phyloP scores from a whole-genome alignment of 2,113 vertebrate species.

The Azemiops feae region DNA sequence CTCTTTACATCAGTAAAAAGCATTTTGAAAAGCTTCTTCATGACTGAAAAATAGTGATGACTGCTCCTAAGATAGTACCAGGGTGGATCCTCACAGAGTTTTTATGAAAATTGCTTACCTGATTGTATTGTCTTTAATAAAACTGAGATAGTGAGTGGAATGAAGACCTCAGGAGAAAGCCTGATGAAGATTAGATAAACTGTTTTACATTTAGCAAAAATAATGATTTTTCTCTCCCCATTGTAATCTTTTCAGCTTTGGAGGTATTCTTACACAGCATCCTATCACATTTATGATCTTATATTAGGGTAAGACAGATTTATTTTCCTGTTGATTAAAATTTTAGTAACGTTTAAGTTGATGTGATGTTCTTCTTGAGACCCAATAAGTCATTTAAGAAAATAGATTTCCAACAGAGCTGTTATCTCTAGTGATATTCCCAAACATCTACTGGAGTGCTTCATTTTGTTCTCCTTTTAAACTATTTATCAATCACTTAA shows the following conservation, averaged over 20 bases:
- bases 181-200: neutral
- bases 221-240: conserved; percentile 27
- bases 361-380: neutral
- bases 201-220: neutral
- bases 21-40: neutral
- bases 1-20: neutral
- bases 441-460: neutral
- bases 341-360: neutral
- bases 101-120: neutral
- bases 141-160: neutral
- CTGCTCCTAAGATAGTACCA: neutral
- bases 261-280: conserved; percentile 91
- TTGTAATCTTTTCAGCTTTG: conserved; percentile 79
- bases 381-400: neutral
- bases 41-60: neutral
- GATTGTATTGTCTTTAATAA: neutral
- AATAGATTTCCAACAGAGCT: neutral
- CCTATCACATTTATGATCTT: conserved; percentile 86
- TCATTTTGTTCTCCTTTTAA: neutral
- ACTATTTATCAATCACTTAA: neutral
- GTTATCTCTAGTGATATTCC: neutral
- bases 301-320: conserved; percentile 76
- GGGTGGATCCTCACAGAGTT: neutral
- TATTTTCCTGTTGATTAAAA: neutral
- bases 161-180: neutral